Percentiles rank a stretch among this genome's conserved stretches.
phyloP scores from a whole-genome alignment of 2,113 vertebrate species.

The Chroicocephalus ridibundus region DNA sequence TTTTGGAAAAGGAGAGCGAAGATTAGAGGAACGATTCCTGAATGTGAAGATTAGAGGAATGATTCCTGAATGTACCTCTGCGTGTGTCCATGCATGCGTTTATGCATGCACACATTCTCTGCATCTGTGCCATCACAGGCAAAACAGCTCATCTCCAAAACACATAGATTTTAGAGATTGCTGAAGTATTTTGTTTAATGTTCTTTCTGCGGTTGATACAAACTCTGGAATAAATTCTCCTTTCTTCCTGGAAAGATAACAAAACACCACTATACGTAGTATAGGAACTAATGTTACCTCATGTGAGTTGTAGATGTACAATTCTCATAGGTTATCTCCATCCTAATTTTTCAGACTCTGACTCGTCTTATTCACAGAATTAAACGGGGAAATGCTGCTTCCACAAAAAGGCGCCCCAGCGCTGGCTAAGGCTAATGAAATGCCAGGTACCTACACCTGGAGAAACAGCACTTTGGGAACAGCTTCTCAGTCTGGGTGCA shows the following conservation, averaged over 20 bases:
- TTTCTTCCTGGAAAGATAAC: background rate
- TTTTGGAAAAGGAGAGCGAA: background rate
- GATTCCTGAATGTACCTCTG: background rate
- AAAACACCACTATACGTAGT: background rate
- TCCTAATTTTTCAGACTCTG: background rate
- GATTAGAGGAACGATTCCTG: background rate
- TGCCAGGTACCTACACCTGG: background rate
- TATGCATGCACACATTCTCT: background rate
- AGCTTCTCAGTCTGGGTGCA: background rate
- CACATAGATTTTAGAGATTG: fast-evolving
- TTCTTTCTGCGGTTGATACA: background rate
- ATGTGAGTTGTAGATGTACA: background rate
- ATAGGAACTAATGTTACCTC: background rate
- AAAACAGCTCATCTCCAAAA: background rate
- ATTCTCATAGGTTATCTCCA: background rate
- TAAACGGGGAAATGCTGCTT: background rate
- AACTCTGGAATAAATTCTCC: background rate
- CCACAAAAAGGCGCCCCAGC: background rate
- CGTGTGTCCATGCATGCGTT: background rate
- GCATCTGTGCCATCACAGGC: background rate
- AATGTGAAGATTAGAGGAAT: background rate
- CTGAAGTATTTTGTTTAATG: background rate
- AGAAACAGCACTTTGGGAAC: background rate
- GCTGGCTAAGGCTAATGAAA: background rate
- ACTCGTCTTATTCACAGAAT: background rate